phyloP scores from a whole-genome alignment of 2,888 invertebrate genomes.

The Tetanocera ferruginea region DNA sequence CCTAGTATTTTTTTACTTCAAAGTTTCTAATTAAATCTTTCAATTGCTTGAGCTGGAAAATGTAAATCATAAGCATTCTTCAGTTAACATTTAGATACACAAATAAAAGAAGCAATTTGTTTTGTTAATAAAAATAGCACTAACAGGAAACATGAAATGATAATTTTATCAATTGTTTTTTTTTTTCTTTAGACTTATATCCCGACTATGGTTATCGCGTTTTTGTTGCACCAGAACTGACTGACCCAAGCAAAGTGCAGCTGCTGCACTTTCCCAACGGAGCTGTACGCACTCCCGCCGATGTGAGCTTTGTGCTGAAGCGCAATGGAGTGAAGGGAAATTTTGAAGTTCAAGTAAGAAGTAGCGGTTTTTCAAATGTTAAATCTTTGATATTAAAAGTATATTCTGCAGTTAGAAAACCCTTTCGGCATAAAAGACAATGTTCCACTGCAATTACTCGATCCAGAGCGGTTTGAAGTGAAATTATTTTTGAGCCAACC shows the following conservation, averaged over 20 bases:
- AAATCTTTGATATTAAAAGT: background rate
- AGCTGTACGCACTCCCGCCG: conserved; percentile 57
- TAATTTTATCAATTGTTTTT: background rate
- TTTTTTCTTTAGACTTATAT: conserved; percentile 56
- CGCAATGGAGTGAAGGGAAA: conserved; percentile 67
- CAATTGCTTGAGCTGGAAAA: no score
- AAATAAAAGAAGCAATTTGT: background rate
- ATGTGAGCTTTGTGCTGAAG: conserved; percentile 62
- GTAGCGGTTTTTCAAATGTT: background rate
- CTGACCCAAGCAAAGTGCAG: conserved; percentile 63
- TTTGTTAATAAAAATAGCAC: background rate
- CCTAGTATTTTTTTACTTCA: no score
- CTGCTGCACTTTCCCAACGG: conserved; percentile 66
- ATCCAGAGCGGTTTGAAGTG: conserved; percentile 64
- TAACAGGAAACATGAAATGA: background rate
- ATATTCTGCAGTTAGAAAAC: conserved; percentile 56
- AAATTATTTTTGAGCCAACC: conserved; percentile 56
- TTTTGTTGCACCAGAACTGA: conserved; percentile 65
- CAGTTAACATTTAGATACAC: no score
- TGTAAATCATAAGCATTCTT: no score
- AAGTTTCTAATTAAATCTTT: no score
- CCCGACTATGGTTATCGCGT: conserved; percentile 58
- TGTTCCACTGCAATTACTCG: conserved; percentile 57
- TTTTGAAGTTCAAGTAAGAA: conserved; percentile 63
- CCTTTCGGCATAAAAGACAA: conserved; percentile 57